Evolutionary conservation across 2,888 invertebrate genomes (phyloP).

Genomic region (Crematogaster levior): DNA sequence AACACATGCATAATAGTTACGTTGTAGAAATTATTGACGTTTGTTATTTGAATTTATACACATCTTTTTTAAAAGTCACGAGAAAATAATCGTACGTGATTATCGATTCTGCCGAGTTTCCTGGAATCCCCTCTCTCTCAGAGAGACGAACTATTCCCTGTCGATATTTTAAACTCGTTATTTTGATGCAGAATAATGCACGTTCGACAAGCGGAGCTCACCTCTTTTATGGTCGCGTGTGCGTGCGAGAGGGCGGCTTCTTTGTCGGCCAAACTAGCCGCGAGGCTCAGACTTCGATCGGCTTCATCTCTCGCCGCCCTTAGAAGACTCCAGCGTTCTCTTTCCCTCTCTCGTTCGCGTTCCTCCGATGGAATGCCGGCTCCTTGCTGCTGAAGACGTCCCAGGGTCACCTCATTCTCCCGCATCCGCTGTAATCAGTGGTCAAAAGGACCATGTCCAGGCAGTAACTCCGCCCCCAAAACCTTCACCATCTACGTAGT

Average conservation of each 20-base stretch:
- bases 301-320: conserved; percentile 96
- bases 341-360: conserved; percentile 91
- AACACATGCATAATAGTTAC: too few relatives aligned
- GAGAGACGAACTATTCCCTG: background rate
- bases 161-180: conserved; percentile 48
- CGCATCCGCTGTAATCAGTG: conserved; percentile 89
- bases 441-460: conserved; percentile 83
- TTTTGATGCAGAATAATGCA: conserved; percentile 14
- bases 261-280: conserved; percentile 94
- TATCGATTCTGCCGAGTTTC: background rate
- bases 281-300: conserved; percentile 94
- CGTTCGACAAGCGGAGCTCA: conserved; percentile 79
- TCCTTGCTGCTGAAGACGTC: conserved; percentile 95
- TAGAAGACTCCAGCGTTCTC: conserved; percentile 95
- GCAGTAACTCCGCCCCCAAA: conserved; percentile 82
- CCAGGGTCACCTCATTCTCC: conserved; percentile 92
- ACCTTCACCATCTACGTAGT: conserved; percentile 77
- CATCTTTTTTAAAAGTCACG: background rate
- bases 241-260: conserved; percentile 95
- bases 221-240: conserved; percentile 94
- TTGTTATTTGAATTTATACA: background rate
- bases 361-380: conserved; percentile 95
- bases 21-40: too few relatives aligned
- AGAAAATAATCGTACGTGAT: background rate
- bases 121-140: background rate